Percentiles rank a stretch among this genome's conserved stretches.
Evolutionary conservation across 2,888 invertebrate genomes (phyloP).

Genomic region (Ischnura elegans): DNA sequence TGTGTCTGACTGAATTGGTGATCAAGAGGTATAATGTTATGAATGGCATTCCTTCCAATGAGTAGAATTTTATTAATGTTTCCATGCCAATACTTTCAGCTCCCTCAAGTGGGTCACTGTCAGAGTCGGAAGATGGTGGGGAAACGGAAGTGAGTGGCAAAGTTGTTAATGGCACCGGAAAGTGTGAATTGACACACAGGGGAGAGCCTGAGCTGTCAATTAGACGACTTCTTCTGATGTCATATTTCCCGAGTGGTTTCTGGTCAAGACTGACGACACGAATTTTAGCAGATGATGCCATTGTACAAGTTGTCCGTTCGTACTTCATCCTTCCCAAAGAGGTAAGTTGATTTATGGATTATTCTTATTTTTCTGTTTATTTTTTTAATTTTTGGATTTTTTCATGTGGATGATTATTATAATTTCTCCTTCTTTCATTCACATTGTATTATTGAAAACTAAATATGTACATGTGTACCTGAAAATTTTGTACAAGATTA

Average conservation of each 20-base stretch:
- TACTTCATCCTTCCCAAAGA: slow-evolving; percentile 88
- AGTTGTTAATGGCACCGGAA: neutral
- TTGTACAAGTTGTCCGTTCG: slow-evolving; percentile 87
- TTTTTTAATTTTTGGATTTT: neutral
- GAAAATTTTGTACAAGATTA: no score
- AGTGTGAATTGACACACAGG: slow-evolving; percentile 78
- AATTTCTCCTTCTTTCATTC: neutral
- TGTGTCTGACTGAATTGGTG: no score
- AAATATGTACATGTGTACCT: no score
- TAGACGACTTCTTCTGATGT: slow-evolving; percentile 91
- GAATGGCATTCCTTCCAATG: no score
- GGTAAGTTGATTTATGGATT: slow-evolving; percentile 75
- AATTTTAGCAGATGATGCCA: slow-evolving; percentile 93
- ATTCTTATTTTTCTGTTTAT: neutral
- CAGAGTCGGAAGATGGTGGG: slow-evolving; percentile 28
- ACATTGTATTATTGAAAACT: neutral
- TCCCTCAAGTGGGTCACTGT: slow-evolving; percentile 46
- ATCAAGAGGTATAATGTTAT: no score
- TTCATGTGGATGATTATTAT: neutral
- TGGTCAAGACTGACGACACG: slow-evolving; percentile 97
- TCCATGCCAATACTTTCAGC: slow-evolving; percentile 19
- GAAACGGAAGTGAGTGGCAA: neutral
- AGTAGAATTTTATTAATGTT: no score
- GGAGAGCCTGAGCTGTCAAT: slow-evolving; percentile 82
- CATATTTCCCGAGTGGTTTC: slow-evolving; percentile 98